A percentile compares a stretch with the other conserved stretches of the same genome.
Evolutionary conservation across 2,888 invertebrate species (phyloP).

Genomic region (Polydrusus pterygomalis): DNA sequence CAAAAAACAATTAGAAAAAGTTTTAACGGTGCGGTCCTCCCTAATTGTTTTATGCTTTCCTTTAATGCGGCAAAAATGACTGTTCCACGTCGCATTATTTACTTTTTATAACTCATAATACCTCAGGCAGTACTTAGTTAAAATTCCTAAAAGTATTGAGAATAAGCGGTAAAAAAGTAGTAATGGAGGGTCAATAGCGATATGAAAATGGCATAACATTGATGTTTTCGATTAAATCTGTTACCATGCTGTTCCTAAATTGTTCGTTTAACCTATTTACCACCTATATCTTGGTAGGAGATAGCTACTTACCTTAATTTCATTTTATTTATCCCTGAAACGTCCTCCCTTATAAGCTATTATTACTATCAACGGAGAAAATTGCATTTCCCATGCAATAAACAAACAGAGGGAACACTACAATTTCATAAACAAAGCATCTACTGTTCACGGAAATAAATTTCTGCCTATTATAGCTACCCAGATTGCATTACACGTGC

Average conservation of each 20-base stretch:
- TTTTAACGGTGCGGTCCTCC: conserved; percentile 30
- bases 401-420: not conserved
- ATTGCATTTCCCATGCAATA: not conserved
- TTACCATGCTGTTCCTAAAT: too few species aligned
- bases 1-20: conserved; percentile 33
- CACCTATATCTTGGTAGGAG: too few species aligned
- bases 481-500: conserved; percentile 17
- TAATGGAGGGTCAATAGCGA: conserved; percentile 4
- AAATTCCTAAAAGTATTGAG: conserved; percentile 25
- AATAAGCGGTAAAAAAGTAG: conserved; percentile 6
- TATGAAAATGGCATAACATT: not conserved
- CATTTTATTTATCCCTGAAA: too few species aligned
- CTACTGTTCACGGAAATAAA: not conserved
- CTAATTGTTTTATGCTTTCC: conserved; percentile 45
- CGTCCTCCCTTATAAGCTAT: too few species aligned
- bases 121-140: conserved; percentile 30
- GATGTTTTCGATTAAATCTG: too few species aligned
- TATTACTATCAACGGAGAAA: not conserved
- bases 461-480: conserved; percentile 9
- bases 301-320: too few species aligned
- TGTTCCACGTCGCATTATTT: conserved; percentile 28
- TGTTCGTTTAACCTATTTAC: too few species aligned
- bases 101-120: conserved; percentile 25
- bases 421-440: conserved; percentile 10
- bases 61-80: conserved; percentile 42